phyloP scores from a whole-genome alignment of 2,888 invertebrate species.

The Tipula lateralis region DNA sequence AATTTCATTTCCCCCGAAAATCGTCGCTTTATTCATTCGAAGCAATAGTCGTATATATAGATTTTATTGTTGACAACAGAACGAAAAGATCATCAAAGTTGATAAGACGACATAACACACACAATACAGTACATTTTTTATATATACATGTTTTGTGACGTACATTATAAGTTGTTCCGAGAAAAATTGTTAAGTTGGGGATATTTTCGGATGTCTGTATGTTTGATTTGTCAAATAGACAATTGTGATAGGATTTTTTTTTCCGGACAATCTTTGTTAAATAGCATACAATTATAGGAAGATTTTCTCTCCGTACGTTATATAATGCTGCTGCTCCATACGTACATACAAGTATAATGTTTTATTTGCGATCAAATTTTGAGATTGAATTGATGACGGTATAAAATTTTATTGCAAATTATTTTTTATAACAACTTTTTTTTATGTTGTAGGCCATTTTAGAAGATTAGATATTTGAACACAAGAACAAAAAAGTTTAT shows the following conservation, averaged over 20 bases:
- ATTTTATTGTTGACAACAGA: neutral
- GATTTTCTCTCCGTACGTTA: neutral
- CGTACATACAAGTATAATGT: neutral
- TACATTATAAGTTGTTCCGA: neutral
- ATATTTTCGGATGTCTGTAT: neutral
- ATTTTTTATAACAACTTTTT: slow-evolving; percentile 12
- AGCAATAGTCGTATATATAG: neutral
- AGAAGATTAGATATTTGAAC: slow-evolving; percentile 1
- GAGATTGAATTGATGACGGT: neutral
- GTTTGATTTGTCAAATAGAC: slow-evolving; percentile 24
- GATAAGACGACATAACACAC: neutral
- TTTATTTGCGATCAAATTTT: slow-evolving; percentile 11
- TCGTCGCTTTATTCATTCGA: neutral
- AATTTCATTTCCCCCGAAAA: neutral
- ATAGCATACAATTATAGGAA: neutral
- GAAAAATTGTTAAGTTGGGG: neutral
- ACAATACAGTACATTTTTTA: neutral
- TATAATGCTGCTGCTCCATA: neutral
- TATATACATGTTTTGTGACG: neutral
- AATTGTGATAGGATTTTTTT: neutral
- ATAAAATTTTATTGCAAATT: slow-evolving; percentile 24
- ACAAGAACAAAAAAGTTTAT: neutral
- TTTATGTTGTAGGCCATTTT: neutral
- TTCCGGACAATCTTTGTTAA: neutral
- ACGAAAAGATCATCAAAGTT: slow-evolving; percentile 14